Evolutionary conservation across 2,888 invertebrate genomes (phyloP).

Genomic region (Hirudinaria manillensis): DNA sequence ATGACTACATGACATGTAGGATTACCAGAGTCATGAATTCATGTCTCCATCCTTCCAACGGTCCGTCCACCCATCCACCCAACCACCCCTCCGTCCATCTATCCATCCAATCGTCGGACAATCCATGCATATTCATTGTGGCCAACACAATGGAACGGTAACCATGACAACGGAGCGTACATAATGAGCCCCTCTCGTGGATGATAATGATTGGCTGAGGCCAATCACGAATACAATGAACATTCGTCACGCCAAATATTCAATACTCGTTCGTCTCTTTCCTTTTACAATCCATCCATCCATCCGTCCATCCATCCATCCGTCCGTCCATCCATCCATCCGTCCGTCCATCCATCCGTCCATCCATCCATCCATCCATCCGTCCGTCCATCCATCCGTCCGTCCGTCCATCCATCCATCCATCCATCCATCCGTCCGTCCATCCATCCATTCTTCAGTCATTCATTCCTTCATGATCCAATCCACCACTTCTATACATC

Average conservation of each 20-base stretch:
- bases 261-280: constrained; percentile 7
- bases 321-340: neutral
- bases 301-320: neutral
- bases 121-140: neutral
- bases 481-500: neutral
- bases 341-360: neutral
- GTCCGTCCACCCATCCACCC: neutral
- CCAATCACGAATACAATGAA: constrained; percentile 10
- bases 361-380: neutral
- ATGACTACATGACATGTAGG: no score
- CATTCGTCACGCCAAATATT: constrained; percentile 6
- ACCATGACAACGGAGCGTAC: constrained; percentile 8
- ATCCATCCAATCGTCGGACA: neutral
- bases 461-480: no score
- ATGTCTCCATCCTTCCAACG: neutral
- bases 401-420: no score
- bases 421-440: no score
- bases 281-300: neutral
- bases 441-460: no score
- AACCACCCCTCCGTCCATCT: neutral
- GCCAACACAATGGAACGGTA: neutral
- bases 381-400: neutral
- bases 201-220: neutral
- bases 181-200: neutral
- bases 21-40: no score